phyloP scores from a whole-genome alignment of 2,113 vertebrate genomes.

The Halichoeres trimaculatus region DNA sequence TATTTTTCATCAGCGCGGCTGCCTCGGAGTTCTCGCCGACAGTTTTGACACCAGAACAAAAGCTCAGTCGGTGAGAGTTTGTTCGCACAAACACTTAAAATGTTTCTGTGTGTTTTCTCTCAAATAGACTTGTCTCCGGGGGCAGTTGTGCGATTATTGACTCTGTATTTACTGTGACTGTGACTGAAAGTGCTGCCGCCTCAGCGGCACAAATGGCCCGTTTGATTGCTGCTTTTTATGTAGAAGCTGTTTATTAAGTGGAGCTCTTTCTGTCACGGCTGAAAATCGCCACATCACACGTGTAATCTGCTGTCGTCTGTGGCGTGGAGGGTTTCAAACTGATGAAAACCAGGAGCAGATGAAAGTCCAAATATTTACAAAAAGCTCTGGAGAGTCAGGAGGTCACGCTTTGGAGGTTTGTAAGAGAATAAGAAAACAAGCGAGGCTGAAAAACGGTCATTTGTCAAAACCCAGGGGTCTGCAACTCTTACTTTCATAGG shows the following conservation, averaged over 20 bases:
- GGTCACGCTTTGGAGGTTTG: no score
- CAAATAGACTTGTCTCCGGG: constrained; percentile 22
- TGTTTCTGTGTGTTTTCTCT: not conserved
- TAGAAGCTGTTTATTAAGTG: not conserved
- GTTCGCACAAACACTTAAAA: not conserved
- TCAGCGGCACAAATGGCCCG: constrained; percentile 12
- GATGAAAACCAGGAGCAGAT: not conserved
- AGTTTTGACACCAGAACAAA: not conserved
- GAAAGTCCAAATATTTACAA: no score
- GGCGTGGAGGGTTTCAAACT: no score
- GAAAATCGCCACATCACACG: constrained; percentile 30
- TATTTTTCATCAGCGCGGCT: no score
- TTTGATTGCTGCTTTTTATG: constrained; percentile 16
- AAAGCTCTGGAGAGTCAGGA: no score
- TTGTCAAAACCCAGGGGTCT: no score
- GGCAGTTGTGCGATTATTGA: constrained; percentile 28
- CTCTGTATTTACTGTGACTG: constrained; percentile 35
- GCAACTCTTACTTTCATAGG: no score
- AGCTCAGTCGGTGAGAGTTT: not conserved
- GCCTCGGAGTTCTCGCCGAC: not conserved
- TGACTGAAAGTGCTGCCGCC: constrained; percentile 22
- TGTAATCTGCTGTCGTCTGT: constrained; percentile 20
- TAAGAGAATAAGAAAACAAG: no score
- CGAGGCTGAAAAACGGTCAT: no score
- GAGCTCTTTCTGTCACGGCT: constrained; percentile 7